Percentiles rank a stretch among this genome's conserved stretches.
Evolutionary conservation across 2,113 vertebrate genomes (phyloP).

Genomic region (Orientallactaga bullata): DNA sequence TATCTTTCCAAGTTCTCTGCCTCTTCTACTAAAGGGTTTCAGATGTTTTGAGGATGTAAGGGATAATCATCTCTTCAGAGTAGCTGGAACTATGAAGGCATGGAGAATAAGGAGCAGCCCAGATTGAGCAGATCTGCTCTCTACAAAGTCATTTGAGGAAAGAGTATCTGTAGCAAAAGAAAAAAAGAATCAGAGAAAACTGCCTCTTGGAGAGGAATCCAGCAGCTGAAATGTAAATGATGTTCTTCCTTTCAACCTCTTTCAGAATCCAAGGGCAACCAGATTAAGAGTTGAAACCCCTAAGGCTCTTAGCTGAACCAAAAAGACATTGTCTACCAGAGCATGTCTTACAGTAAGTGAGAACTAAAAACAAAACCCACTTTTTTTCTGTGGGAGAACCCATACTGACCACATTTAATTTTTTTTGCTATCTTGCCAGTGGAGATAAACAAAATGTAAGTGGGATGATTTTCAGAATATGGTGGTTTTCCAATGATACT

Average conservation of each 20-base stretch:
- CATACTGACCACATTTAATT: not conserved
- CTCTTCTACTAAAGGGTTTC: not conserved
- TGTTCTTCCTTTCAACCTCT: constrained; percentile 35
- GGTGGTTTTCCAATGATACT: not conserved
- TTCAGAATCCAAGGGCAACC: not conserved
- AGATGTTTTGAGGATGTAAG: not conserved
- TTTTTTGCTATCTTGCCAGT: not conserved
- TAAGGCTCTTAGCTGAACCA: constrained; percentile 43
- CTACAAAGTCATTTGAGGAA: not conserved
- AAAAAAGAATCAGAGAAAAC: constrained; percentile 32
- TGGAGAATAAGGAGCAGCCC: not conserved
- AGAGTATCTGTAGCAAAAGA: not conserved
- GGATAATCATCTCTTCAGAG: not conserved
- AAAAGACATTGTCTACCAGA: constrained; percentile 16
- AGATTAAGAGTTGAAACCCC: constrained; percentile 13
- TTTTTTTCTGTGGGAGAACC: not conserved
- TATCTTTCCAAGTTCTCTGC: not conserved
- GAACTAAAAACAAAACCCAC: constrained; percentile 23
- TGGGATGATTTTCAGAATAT: constrained; percentile 17
- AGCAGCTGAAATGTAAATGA: constrained; percentile 5
- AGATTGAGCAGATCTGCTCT: not conserved
- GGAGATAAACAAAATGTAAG: not conserved
- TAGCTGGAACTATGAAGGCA: not conserved
- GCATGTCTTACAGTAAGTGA: not conserved
- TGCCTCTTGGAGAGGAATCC: not conserved